These are phyloP conservation scores for Rhynchonycteris naso DNA, from an alignment of 2,797 vertebrate genomes.

Conservation along the genomic window DNA sequence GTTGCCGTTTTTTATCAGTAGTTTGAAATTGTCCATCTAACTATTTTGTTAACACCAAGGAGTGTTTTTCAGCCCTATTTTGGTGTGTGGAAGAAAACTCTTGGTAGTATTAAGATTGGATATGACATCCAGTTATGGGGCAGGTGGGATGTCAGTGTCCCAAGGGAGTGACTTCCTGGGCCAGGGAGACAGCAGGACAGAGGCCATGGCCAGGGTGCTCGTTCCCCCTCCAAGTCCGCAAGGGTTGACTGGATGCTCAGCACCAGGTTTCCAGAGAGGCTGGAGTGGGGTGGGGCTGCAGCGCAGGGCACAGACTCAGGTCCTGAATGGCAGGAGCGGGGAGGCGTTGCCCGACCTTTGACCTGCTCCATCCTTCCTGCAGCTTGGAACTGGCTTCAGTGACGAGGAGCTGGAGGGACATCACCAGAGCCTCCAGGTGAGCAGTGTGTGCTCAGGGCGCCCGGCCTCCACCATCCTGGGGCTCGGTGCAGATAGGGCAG, in stretches of 20 bases:
- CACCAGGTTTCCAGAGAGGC: background rate
- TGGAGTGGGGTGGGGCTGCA: fast-evolving
- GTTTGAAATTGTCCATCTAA: background rate
- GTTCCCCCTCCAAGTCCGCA: fast-evolving
- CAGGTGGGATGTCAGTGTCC: background rate
- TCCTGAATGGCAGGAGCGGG: background rate
- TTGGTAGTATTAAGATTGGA: background rate
- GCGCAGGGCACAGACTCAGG: fast-evolving
- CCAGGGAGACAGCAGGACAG: background rate
- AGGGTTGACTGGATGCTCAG: background rate
- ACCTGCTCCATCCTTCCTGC: slow-evolving; percentile 55
- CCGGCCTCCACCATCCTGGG: fast-evolving
- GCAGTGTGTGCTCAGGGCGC: fast-evolving
- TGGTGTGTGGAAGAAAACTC: background rate
- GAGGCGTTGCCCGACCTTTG: background rate
- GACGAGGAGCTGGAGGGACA: slow-evolving; percentile 94
- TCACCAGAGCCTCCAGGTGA: slow-evolving; percentile 92
- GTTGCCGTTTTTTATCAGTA: fast-evolving
- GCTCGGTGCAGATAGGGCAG: background rate
- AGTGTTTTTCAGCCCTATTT: background rate
- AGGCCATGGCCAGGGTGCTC: fast-evolving
- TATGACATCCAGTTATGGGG: background rate
- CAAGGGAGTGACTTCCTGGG: background rate
- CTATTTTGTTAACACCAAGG: fast-evolving
- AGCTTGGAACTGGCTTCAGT: slow-evolving; percentile 96